phyloP scores from a whole-genome alignment of 2,888 invertebrate genomes.

The Zygaena filipendulae region DNA sequence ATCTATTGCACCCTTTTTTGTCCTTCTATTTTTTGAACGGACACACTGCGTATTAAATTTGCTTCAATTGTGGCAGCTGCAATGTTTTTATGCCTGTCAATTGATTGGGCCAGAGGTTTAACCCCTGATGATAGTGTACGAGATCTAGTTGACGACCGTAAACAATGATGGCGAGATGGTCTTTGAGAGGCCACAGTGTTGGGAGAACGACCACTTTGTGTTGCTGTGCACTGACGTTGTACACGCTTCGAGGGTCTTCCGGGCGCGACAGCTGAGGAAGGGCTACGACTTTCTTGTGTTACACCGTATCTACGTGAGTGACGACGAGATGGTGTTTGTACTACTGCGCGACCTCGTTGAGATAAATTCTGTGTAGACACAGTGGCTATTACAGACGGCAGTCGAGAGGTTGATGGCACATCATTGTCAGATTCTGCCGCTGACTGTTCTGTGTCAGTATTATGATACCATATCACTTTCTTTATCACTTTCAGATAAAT shows the following conservation, averaged over 20 bases:
- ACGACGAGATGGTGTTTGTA: neutral
- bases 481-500: neutral
- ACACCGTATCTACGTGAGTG: neutral
- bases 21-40: conserved; percentile 34
- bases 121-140: neutral
- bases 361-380: neutral
- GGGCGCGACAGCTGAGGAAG: too few relatives aligned
- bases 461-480: neutral
- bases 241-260: too few relatives aligned
- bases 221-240: too few relatives aligned
- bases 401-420: neutral
- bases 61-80: conserved; percentile 1
- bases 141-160: neutral
- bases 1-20: too few relatives aligned
- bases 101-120: neutral
- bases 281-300: neutral
- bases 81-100: neutral
- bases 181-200: too few relatives aligned
- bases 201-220: too few relatives aligned
- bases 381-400: neutral
- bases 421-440: neutral
- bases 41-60: conserved; percentile 27
- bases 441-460: neutral
- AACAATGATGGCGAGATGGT: too few relatives aligned
- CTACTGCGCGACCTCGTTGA: neutral